Evolutionary conservation across 2,888 invertebrate genomes (phyloP), one percentile per base, ranked within the genome.

Genomic region (Acanthosepion esculentum): DNA sequence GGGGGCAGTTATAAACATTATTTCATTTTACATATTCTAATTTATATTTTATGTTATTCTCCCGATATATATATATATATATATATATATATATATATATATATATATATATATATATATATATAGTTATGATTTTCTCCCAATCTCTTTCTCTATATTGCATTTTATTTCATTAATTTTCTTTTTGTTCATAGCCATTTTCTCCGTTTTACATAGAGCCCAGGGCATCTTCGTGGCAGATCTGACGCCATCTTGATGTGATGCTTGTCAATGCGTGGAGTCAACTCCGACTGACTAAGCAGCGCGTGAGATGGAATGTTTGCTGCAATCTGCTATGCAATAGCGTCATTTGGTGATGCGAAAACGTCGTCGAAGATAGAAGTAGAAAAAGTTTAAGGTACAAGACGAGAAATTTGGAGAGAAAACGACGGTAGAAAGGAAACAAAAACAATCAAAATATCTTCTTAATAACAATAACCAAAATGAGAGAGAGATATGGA

Each of bases 231-330:
- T 78, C n/a, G 78, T 78, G 78, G 78, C 78, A 78, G 78, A 78
- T 78, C n/a, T 78, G 78, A 78, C 78, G 78, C 78, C 78, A 78
- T 78, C 78, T 78, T 78, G 78, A 78, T 78, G 78, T 33, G 78
- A 78, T 78, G 78, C 78, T 78, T 78, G 78, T 78, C 78, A 78
- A 78, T n/a, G n/a, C 78, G n/a, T 78, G 78, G 78, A 78, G 78
- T 78, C 78, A 78, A 78, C 78, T 78, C n/a, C 78, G 78, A 78
- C n/a, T 78, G 78, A 78, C 78, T 78, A 78, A 78, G n/a, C 78
- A 78, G n/a, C 78, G n/a, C 78, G 33, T 78, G 78, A 78, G 78
- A 78, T 78, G n/a, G 78, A 78, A 78, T 78, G n/a, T 33, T 78
- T 33, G 78, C 78, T 33, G 10, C 78, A 78, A 78, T 78, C n/a